Evolutionary conservation across 2,113 vertebrate species (phyloP), one percentile per base, ranked within the genome.

Genomic region (Coptodon bakossiorum): DNA sequence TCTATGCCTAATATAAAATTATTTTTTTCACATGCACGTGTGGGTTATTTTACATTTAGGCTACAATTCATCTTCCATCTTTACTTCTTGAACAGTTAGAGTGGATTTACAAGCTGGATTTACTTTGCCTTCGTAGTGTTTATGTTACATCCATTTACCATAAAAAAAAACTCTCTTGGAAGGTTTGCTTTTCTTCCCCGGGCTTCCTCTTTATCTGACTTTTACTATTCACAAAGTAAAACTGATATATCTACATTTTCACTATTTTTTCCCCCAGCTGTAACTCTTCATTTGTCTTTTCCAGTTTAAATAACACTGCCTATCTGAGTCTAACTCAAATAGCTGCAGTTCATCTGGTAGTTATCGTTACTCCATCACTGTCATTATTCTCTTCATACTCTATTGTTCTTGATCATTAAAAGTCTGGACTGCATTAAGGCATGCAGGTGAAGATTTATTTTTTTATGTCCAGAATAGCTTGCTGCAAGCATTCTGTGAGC

Each of bases 311-410:
- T 73, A 66, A 79, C 9, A 17, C 13, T 43, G 79, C 84, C 34
- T 87, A 8, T 54, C 36, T 81, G 52, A 24, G 2, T 91, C 45
- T 34, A 76, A 89, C 36, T 83, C 81, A 94, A 93, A 90, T 59
- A 87, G 43, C 76, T 57, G 80, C 52, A 81, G 81, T 81, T 84
- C 82, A 82, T 91, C 52, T 86, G 57, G 63, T 80, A 53, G 36
- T 83, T 85, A 76, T 86, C 57, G 84, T 6, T 31, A 52, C 48
- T 92, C 59, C 61, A 12, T 81, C 14, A 4, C 5, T 48, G 56
- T 24, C 12, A 45, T n/a, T 36, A 45, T 59, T 85, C 59, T 36
- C 16, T 29, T 56, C 59, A 85, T 36, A 76, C 63, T 12, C 3
- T 5, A 17, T 57, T 66, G 19, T n/a, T 57, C n/a, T 61, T 14